Evolutionary conservation across 2,888 invertebrate species (phyloP), one percentile per base, ranked within the genome.

Genomic region (Pyralis farinalis): DNA sequence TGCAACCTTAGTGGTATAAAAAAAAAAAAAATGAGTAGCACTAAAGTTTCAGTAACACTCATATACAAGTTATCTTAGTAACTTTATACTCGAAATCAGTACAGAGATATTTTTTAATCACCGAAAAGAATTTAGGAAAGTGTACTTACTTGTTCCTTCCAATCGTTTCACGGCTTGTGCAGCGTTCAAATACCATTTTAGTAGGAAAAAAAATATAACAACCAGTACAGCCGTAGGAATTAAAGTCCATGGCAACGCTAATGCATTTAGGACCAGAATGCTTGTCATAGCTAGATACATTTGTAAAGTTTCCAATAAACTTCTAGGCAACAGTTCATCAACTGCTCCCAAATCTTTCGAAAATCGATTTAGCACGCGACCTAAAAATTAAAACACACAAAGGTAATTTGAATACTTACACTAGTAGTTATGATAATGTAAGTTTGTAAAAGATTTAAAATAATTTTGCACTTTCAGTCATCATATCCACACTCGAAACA

Each of bases 261-360:
- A 33, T 0, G 86, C 87, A 40, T 88, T 88, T 28, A 88, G 47
- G 0, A 80, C 63, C 1, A 82, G 60, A 21, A 87, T 72, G 51
- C 86, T 87, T 0, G 53, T 41, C 54, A 82, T 67, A 0, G 72
- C 61, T 21, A 88, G 51, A 46, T 87, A 88, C 78, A 88, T 90
- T 65, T 92, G 92, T 9, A 91, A 69, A 0, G 93, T 90, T 61
- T 94, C 94, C 35, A 94, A 67, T 33, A 91, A 76, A 16, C 91
- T 91, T 46, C 93, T 91, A 0, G 94, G 94, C 7, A 95, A 70
- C 22, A 93, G 71, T 58, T 95, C 95, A 56, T 95, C 95, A 65
- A 96, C 92, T 0, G 93, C 91, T 0, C 95, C 95, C 62, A 96
- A 92, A 63, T 97, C 96, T 67, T 96, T 96, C 0, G 96, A 94